These are phyloP conservation scores for Cenopis cana DNA, from an alignment of 2,888 invertebrate genomes.

Conservation along the genomic window DNA sequence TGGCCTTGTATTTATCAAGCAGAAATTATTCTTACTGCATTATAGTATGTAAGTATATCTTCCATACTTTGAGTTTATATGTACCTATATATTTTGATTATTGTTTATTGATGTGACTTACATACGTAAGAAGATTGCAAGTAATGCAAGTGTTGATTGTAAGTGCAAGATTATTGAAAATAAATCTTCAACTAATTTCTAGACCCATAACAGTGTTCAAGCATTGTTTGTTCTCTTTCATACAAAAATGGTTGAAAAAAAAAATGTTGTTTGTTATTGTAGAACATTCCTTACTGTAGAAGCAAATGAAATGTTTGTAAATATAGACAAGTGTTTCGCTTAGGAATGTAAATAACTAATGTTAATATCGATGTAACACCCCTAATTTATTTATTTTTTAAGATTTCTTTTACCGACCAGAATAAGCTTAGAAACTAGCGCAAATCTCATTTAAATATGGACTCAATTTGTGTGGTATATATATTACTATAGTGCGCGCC, in stretches of 20 bases:
- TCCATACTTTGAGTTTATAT: neutral
- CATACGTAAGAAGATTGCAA: no score
- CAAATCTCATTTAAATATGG: neutral
- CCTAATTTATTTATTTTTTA: no score
- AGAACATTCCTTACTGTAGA: conserved; percentile 7
- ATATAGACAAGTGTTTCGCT: neutral
- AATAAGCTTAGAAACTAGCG: neutral
- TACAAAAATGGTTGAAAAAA: neutral
- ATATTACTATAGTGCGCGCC: conserved; percentile 3
- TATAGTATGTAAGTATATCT: neutral
- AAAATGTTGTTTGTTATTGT: neutral
- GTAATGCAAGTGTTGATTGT: no score
- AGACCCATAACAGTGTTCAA: neutral
- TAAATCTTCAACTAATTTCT: neutral
- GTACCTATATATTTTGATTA: no score
- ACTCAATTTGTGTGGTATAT: neutral
- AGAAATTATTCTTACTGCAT: neutral
- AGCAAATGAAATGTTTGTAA: conserved; percentile 7
- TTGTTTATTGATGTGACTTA: neutral
- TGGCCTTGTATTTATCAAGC: neutral
- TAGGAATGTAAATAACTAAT: conserved; percentile 13
- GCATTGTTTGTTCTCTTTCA: neutral
- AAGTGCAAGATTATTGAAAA: no score
- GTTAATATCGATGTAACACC: neutral
- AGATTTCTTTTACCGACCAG: neutral